A percentile compares a stretch with the other conserved stretches of the same genome.
Conservation (phyloP, 2,797 vertebrate species). For the Malacoraja senta region DNA sequence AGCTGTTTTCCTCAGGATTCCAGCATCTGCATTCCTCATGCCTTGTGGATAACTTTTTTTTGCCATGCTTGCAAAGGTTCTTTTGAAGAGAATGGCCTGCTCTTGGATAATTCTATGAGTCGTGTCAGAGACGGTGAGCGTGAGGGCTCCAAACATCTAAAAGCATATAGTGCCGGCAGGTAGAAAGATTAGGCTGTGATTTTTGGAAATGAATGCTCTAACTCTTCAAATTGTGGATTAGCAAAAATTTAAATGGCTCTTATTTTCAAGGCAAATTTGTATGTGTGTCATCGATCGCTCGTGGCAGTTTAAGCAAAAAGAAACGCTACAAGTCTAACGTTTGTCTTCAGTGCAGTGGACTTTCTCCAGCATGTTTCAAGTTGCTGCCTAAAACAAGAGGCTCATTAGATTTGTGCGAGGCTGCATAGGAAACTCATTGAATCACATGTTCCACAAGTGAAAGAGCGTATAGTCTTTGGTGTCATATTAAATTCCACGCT, state of each 20-base stretch:
- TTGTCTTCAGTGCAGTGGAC: neutral
- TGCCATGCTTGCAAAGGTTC: neutral
- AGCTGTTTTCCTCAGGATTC: too few relatives aligned
- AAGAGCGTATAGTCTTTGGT: neutral
- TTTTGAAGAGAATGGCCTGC: neutral
- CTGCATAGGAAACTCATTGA: neutral
- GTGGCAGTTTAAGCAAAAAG: neutral
- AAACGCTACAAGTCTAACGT: too few relatives aligned
- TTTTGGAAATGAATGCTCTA: neutral
- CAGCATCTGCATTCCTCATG: too few relatives aligned
- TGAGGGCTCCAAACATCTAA: neutral
- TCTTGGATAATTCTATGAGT: too few relatives aligned
- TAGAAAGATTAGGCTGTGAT: neutral
- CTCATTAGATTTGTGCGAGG: neutral
- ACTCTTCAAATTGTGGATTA: neutral
- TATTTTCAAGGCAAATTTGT: neutral
- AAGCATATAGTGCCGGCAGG: too few relatives aligned
- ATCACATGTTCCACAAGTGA: conserved; percentile 24
- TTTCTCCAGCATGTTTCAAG: neutral
- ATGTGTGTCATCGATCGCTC: neutral
- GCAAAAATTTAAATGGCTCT: neutral
- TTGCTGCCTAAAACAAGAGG: neutral
- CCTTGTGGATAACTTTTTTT: neutral
- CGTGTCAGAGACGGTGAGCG: neutral
- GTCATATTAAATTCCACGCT: neutral